Conservation (phyloP, 2,797 vertebrate genomes). For the Anguilla obscura region DNA sequence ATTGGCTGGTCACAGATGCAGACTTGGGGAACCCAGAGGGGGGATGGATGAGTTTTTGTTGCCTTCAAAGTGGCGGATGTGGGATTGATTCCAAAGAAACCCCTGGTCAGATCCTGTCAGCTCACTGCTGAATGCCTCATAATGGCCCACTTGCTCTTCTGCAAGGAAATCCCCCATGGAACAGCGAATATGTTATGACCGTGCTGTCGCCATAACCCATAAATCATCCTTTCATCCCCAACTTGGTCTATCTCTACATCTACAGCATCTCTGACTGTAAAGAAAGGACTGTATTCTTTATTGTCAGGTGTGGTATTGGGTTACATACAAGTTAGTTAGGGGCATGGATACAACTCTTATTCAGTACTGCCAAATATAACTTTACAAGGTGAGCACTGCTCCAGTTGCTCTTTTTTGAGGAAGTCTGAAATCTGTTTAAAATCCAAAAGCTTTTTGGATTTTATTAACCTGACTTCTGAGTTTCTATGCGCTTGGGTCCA, state of each 20-base stretch:
- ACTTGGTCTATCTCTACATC: conserved; percentile 63
- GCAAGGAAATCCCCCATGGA: conserved; percentile 53
- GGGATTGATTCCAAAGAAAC: conserved; percentile 43
- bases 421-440: neutral
- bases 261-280: conserved; percentile 52
- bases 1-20: conserved; percentile 40
- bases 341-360: neutral
- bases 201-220: conserved; percentile 56
- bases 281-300: conserved; percentile 59
- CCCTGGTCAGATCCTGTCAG: conserved; percentile 39
- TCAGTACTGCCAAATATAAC: neutral
- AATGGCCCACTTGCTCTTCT: conserved; percentile 54
- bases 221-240: conserved; percentile 59
- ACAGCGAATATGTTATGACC: conserved; percentile 64
- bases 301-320: conserved; percentile 55
- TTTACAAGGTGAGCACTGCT: conserved; percentile 47
- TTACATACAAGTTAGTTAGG: neutral
- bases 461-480: too few species aligned
- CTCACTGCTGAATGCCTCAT: conserved; percentile 51
- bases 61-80: conserved; percentile 66
- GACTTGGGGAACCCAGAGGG: conserved; percentile 27
- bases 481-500: too few species aligned
- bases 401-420: neutral
- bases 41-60: conserved; percentile 32
- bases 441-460: neutral